phyloP scores from a whole-genome alignment of 2,113 vertebrate species.

The Prionailurus bengalensis region DNA sequence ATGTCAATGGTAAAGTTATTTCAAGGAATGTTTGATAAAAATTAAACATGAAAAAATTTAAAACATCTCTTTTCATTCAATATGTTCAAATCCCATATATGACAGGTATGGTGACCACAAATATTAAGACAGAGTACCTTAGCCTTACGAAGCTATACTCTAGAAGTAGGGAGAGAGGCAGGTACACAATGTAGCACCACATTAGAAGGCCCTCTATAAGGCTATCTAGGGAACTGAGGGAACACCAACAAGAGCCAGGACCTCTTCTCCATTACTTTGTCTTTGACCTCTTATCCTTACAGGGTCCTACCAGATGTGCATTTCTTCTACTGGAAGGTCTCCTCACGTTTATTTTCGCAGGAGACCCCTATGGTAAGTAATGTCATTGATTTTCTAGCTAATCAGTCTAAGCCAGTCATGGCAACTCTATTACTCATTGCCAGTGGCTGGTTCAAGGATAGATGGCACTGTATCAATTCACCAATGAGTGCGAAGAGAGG shows the following conservation, averaged over 20 bases:
- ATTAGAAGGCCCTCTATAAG: background rate
- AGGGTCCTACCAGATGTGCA: background rate
- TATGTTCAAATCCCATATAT: background rate
- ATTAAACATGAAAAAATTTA: background rate
- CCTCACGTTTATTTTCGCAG: background rate
- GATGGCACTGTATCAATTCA: background rate
- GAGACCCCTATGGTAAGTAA: background rate
- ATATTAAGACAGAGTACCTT: background rate
- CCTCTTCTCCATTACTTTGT: background rate
- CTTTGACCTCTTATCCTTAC: background rate
- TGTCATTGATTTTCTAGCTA: background rate
- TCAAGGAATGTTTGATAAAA: conserved; percentile 25
- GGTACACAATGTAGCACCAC: background rate
- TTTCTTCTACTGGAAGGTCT: background rate
- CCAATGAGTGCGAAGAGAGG: background rate
- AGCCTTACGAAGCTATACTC: background rate
- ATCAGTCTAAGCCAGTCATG: background rate
- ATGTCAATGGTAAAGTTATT: background rate
- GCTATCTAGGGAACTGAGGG: background rate
- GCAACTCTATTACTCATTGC: background rate
- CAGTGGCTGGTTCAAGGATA: background rate
- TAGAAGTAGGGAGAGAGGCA: background rate
- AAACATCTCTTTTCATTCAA: background rate
- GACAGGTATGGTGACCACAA: background rate
- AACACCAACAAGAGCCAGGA: background rate